Base-by-base conservation (phyloP, 2,797 vertebrate genomes). In the Sebastes diaconus region DNA sequence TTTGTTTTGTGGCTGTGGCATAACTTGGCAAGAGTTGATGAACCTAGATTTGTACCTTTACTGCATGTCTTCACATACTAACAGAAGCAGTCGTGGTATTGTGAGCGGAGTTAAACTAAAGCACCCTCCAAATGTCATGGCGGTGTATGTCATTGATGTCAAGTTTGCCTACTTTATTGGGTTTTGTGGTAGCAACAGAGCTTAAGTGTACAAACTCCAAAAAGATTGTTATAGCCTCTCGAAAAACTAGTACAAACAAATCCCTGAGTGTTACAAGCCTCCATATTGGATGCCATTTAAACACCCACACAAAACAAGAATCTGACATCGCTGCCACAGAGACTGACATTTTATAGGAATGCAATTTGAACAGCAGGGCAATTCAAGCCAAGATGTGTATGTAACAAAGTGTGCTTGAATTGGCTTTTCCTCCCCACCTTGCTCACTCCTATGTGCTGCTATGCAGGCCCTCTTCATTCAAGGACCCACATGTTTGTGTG, bases 291-390 rank as follows among this genome's bases (percentile, higher is more conserved):
- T 73, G 77, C 66, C 81, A 77, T 89, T 87, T 75, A 79, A 83
- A 87, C 77, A 71, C 81, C 64, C 79, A 58, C 75, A 76, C 72
- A 55, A 70, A 77, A 75, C 39, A 74, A 74, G 58, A 84, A 75
- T 75, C 77, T 72, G 81, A 78, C 84, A 69, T 36, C 18, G 57
- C 60, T 32, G 74, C 70, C 68, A 74, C 58, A 66, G 32, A 78
- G 64, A 66, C 64, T 83, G 74, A 88, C 84, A 87, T 88, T 88
- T 87, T 65, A 61, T 61, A 22, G 55, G 68, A 84, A 85, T 58
- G 68, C 63, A 84, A 73, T 84, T 75, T 81, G 59, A 86, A 84
- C 75, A 87, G 86, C 73, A 63, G 67, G 82, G 58, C 60, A 84
- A 82, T 85, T 78, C 52, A 71, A 83, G 39, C 73, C 59, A 80